Evolutionary conservation across 2,888 invertebrate genomes (phyloP).

Genomic region (Colostygia pectinataria): DNA sequence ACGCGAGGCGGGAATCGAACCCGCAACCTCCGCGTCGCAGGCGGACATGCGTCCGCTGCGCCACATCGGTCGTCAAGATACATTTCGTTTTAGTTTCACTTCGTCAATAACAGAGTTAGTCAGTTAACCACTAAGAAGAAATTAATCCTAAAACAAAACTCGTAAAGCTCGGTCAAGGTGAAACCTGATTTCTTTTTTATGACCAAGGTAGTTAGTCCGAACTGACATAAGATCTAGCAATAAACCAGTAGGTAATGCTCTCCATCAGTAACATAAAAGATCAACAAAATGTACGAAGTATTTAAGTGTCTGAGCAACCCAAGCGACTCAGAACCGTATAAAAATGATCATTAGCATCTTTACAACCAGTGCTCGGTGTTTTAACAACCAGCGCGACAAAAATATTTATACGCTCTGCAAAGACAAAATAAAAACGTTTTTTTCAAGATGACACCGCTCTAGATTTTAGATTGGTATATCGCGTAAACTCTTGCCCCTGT

Average conservation of each 20-base stretch:
- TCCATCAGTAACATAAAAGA: constrained; percentile 25
- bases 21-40: too few relatives aligned
- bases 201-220: constrained; percentile 24
- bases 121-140: not conserved
- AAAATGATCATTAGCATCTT: too few relatives aligned
- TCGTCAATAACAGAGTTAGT: not conserved
- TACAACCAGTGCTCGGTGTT: too few relatives aligned
- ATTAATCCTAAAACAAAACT: constrained; percentile 24
- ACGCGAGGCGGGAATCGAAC: too few relatives aligned
- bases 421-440: too few relatives aligned
- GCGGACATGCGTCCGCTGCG: too few relatives aligned
- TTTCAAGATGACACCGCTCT: too few relatives aligned
- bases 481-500: too few relatives aligned
- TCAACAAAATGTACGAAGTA: constrained; percentile 23
- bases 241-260: constrained; percentile 23
- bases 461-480: too few relatives aligned
- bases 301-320: not conserved
- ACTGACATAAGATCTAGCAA: constrained; percentile 23
- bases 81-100: not conserved
- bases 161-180: constrained; percentile 28
- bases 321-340: not conserved
- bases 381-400: too few relatives aligned
- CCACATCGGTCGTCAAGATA: too few relatives aligned
- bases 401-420: too few relatives aligned
- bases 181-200: constrained; percentile 29